Evolutionary conservation across 2,888 invertebrate genomes (phyloP).

Genomic region (Dryadula phaetusa): DNA sequence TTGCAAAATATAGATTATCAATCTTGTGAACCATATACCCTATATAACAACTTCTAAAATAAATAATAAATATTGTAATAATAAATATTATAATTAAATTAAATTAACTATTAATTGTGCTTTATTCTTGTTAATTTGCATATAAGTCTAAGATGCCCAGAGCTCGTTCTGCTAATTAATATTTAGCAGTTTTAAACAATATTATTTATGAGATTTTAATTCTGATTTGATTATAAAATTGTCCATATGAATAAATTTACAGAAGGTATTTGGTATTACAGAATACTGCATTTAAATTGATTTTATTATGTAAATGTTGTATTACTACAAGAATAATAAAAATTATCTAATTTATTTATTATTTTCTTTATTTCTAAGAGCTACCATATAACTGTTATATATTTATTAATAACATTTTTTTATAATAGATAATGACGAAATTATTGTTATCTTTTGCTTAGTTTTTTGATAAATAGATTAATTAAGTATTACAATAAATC

Average conservation of each 20-base stretch:
- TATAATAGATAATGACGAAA: no score
- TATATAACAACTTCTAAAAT: no score
- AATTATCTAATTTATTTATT: background rate
- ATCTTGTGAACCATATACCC: no score
- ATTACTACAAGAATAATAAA: background rate
- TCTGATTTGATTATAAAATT: conserved; percentile 14
- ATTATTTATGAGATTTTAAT: conserved; percentile 18
- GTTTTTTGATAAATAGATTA: no score
- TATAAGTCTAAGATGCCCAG: background rate
- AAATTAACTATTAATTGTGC: conserved; percentile 5
- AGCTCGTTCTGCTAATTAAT: conserved; percentile 3
- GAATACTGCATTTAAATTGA: background rate
- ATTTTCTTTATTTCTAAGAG: background rate
- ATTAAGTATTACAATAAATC: no score
- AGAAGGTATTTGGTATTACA: background rate
- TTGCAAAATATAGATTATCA: no score
- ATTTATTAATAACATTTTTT: no score
- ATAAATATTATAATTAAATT: no score
- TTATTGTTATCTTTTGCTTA: no score
- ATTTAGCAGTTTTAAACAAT: conserved; percentile 9
- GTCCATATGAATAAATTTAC: conserved; percentile 23
- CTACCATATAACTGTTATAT: background rate
- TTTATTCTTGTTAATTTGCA: background rate
- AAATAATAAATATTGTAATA: no score
- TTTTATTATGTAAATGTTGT: conserved; percentile 5